Conservation (phyloP, 2,113 vertebrate species). For the Tursiops truncatus region DNA sequence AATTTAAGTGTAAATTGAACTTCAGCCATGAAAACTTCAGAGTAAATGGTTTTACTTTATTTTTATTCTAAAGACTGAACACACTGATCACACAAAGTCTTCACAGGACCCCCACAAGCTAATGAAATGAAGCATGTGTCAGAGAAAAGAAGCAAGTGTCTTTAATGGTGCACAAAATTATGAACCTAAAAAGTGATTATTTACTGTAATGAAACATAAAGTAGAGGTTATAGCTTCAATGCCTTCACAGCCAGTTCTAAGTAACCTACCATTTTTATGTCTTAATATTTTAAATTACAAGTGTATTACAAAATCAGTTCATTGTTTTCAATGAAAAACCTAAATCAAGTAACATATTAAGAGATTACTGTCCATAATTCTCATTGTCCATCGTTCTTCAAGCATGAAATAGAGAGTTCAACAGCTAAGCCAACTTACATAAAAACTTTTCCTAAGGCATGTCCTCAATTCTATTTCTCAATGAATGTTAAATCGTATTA, state of each 20-base stretch:
- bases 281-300: conserved; percentile 12
- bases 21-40: not conserved
- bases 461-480: not conserved
- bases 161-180: conserved; percentile 46
- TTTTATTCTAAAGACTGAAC: not conserved
- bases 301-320: not conserved
- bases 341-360: not conserved
- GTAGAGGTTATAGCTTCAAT: not conserved
- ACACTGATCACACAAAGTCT: not conserved
- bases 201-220: conserved; percentile 37
- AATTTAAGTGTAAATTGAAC: not conserved
- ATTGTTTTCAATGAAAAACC: not conserved
- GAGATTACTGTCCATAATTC: not conserved
- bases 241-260: not conserved
- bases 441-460: not conserved
- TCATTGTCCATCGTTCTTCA: not conserved
- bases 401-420: not conserved
- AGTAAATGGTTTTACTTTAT: not conserved
- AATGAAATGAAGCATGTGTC: conserved; percentile 4
- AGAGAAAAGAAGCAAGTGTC: not conserved
- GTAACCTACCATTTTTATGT: not conserved
- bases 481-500: not conserved
- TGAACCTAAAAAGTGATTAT: conserved; percentile 1
- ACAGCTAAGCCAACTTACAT: not conserved
- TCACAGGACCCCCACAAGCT: not conserved